Base-by-base conservation (phyloP, 2,797 vertebrate species). In the Sebastes hubbsi region DNA sequence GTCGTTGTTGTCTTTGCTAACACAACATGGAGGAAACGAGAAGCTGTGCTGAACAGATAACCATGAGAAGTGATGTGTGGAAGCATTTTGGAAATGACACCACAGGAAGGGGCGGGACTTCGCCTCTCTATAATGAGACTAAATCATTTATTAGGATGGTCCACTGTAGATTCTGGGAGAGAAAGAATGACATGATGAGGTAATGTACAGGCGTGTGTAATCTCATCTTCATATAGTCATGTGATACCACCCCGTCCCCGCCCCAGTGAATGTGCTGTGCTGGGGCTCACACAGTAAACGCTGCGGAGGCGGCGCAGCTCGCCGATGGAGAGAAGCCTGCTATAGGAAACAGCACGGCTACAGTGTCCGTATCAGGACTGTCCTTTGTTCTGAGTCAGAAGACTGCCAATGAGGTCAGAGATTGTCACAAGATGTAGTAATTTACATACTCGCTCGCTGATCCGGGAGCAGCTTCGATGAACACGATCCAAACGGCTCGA, bases 371-470 rank as follows among this genome's bases (percentile, higher is more conserved):
- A 82, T 87, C 83, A 84, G 79, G 77, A 59, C 56, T 30, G 65
- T 80, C 86, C 87, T 90, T 93, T 93, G 92, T 93, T 89, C 87
- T 25, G 75, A 91, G 87, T 89, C 87, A 85, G 85, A 80, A 58
- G 87, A 85, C 86, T 80, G 81, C 69, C 9, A 73, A 87, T 94
- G 93, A 95, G 90, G 90, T 95, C 94, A 95, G 89, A 84, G 86
- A 85, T 88, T 83, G 88, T 94, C 93, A 94, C 91, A 90, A 92
- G 87, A 86, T 89, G 91, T 58, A 81, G 83, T 87, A 6, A 78
- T 91, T 82, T 79, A 85, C 88, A 85, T 81, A 66, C 75, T 62
- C 29, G 34, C 82, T 49, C 22, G 58, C 80, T 80, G 83, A 83
- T 82, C 72, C 49, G 29, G 72, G 82, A 61, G 74, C 82, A 78